Evolutionary conservation across 2,113 vertebrate species (phyloP), one percentile per base, ranked within the genome.

Genomic region (Choloepus hoffmanni): DNA sequence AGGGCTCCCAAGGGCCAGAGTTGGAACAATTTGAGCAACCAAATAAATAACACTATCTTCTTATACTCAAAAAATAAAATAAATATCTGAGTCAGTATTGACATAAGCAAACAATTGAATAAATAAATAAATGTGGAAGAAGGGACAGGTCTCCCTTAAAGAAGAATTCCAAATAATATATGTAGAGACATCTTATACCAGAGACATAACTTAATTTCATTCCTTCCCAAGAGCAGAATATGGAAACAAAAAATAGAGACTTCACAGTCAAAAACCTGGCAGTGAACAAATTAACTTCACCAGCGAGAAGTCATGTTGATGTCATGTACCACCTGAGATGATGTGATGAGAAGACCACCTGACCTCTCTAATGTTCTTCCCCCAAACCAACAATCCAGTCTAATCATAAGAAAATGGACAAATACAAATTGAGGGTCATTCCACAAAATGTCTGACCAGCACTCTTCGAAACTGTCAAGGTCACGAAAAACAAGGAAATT

Each of bases 21-120:
- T n/a, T 74, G 36, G 50, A 70, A 73, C 60, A 76, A 67, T 48
- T 77, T 55, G 53, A 84, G 11, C 15, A 58, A 30, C 28, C 65
- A 40, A 78, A 87, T 21, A 73, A 43, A 33, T 16, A 43, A 23
- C 33, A 55, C 74, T 2, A 21, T 96, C 73, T 94, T 48, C 36
- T 45, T 94, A 14, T 79, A 74, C 36, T 95, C 50, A n/a, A 92
- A 95, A 19, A 87, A n/a, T 53, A 53, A 45, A 73, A 92, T 30
- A 58, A 91, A 77, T 60, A 89, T 45, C 60, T 62, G 43, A 96
- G 72, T 88, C 33, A 68, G 30, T 40, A 36, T 23, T 77, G 50
- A 79, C 65, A 73, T 8, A 53, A 95, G 94, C 40, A 94, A 95
- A 45, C 87, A 50, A 70, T 45, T 65, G 43, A 73, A 50, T 62